Percentiles rank a stretch among this genome's conserved stretches.
Evolutionary conservation across 1,140 invertebrate genomes (phyloP).

Genomic region (Drosophila parvula): DNA sequence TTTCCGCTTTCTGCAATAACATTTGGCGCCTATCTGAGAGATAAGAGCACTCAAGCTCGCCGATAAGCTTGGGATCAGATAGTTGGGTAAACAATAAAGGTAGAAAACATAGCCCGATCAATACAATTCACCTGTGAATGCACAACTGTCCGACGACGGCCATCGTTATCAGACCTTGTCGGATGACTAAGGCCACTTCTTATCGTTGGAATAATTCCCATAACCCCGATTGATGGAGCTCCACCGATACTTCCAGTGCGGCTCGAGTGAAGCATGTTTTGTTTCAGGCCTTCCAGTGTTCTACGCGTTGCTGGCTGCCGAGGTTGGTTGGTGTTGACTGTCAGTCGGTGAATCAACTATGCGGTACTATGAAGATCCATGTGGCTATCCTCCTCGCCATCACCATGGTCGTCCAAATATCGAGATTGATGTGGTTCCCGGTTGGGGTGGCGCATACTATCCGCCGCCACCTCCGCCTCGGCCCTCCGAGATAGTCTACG

Average conservation of each 20-base stretch:
- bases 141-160: conserved; percentile 18
- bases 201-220: conserved; percentile 40
- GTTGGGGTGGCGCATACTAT: conserved; percentile 72
- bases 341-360: conserved; percentile 38
- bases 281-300: conserved; percentile 39
- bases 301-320: conserved; percentile 38
- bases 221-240: conserved; percentile 44
- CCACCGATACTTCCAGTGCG: conserved; percentile 24
- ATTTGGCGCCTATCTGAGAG: conserved; percentile 9
- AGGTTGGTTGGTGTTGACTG: conserved; percentile 21
- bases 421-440: conserved; percentile 79
- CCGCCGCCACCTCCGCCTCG: conserved; percentile 60
- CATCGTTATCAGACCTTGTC: conserved; percentile 12
- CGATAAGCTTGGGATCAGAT: conserved; percentile 30
- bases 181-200: conserved; percentile 26
- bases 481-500: conserved; percentile 67
- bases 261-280: conserved; percentile 2
- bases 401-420: conserved; percentile 79
- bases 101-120: conserved; percentile 18
- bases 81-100: conserved; percentile 35
- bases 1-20: conserved; percentile 1
- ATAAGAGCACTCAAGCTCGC: background rate
- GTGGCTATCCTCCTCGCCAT: conserved; percentile 70
- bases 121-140: conserved; percentile 33
- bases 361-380: conserved; percentile 78